Evolutionary conservation across 2,797 vertebrate genomes (phyloP), one percentile per base, ranked within the genome.

Genomic region (Sebastes vulpes): DNA sequence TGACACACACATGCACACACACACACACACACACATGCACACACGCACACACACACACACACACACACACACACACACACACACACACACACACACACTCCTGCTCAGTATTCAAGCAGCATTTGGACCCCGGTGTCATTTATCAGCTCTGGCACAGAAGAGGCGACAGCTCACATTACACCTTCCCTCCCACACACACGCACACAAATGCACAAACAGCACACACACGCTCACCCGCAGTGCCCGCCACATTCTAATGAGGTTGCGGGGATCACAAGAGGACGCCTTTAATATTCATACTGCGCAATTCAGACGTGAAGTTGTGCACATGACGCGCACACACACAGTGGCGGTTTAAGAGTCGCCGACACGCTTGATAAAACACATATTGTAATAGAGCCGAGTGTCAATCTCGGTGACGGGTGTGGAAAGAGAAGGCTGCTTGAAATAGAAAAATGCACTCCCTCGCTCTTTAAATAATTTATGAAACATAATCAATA

Each of bases 101-200:
- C 86, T 75, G 81, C 66, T 94, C 83, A 68, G 91, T 92, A 95
- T 95, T 95, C 92, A 77, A 61, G 66, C 67, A 59, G 85, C 84
- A 68, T 84, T 88, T 67, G 32, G 64, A 84, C 72, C 87, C 7
- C 63, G 1, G 78, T 86, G 91, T 87, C 90, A 94, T 95, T 95
- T 94, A 95, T 95, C 94, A 93, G 89, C 75, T 7, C 59, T 23
- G 79, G 89, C 82, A 78, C 90, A 93, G 90, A 82, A 79, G 87
- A 85, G 84, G 71, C 35, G 81, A 89, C 90, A 82, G 83, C 88
- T 90, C 78, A 57, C 86, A 81, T 91, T 88, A 92, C 83, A 88
- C 83, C 57, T 64, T 67, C 67, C 48, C 77, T 65, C 77, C 29
- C 38, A 31, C 66, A 68, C 72, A 52, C 25, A 23, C 60, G 20